Conservation (phyloP, 2,113 vertebrate species). For the Lates calcarifer region DNA sequence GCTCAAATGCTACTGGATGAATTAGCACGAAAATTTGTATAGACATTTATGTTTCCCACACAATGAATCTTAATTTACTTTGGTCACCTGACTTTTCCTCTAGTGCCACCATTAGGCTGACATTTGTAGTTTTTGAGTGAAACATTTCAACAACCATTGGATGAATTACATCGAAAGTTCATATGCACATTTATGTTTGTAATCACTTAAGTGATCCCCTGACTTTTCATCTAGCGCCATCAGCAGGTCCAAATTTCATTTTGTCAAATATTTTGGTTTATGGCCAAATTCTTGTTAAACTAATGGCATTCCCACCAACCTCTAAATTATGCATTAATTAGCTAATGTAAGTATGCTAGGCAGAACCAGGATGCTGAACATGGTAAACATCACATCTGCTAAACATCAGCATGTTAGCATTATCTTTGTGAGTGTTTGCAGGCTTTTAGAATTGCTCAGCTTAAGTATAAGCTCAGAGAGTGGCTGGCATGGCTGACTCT, state of each 20-base stretch:
- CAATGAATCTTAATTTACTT: background rate
- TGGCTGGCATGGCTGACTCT: slow-evolving; percentile 11
- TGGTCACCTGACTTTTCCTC: background rate
- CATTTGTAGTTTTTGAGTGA: background rate
- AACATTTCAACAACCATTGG: background rate
- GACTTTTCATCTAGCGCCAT: background rate
- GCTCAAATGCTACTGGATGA: background rate
- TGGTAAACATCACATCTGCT: background rate
- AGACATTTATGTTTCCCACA: background rate
- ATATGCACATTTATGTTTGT: background rate
- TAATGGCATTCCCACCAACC: background rate
- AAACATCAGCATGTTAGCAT: background rate
- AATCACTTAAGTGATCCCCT: background rate
- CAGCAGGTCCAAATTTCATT: background rate
- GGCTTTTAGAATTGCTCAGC: background rate
- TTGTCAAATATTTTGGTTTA: background rate
- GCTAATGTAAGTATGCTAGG: background rate
- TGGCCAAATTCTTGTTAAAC: background rate
- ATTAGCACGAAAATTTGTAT: background rate
- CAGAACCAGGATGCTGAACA: background rate
- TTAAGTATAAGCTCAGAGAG: slow-evolving; percentile 2
- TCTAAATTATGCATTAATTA: background rate
- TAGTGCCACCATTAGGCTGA: background rate
- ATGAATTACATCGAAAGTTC: too few relatives aligned
- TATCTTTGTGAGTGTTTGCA: background rate